Base-by-base conservation (phyloP, 2,113 vertebrate genomes). In the Trochalopteron elliotii region DNA sequence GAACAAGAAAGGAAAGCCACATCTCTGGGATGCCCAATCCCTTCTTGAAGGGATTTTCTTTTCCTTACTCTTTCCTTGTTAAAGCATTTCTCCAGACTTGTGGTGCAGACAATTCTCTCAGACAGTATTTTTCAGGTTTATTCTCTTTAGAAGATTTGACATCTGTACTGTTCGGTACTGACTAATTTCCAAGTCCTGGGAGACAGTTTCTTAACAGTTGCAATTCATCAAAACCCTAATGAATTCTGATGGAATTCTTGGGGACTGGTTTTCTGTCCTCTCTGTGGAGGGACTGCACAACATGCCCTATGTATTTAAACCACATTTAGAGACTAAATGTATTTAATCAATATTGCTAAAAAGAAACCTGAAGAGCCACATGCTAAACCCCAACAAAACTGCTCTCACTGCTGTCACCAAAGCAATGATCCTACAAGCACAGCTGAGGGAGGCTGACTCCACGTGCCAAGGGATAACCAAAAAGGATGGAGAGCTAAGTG, bases 161-260 rank as follows among this genome's bases (percentile, higher is more conserved):
- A 94, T 84, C 72, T 83, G 69, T 79, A 90, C 52, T 68, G 16
- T 87, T 95, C 0, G 0, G 86, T 79, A 84, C 69, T 75, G 85
- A 90, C 92, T 92, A 92, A 96, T 93, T 97, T 95, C 86, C 86
- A 89, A 84, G 80, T 86, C 86, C 69, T 83, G 21, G 75, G 92
- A 96, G 96, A 92, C 80, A 87, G 91, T 96, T 92, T 90, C 88
- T 92, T 84, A 91, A 95, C 90, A 93, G 64, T 72, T 89, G 86
- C 86, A 94, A 96, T 96, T 90, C 92, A 96, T 94, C 92, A 94
- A 94, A 91, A 68, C 88, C 80, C 83, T 94, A 96, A 95, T 89
- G 92, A 93, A 95, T 95, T 96, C 88, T 83, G 93, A 93, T 90
- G 71, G 88, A 95, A 93, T 96, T 96, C 86, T 89, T 72, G 57